Percentiles rank a stretch among this genome's conserved stretches.
Evolutionary conservation across 2,888 invertebrate genomes (phyloP).

Genomic region (Drosophila putrida): DNA sequence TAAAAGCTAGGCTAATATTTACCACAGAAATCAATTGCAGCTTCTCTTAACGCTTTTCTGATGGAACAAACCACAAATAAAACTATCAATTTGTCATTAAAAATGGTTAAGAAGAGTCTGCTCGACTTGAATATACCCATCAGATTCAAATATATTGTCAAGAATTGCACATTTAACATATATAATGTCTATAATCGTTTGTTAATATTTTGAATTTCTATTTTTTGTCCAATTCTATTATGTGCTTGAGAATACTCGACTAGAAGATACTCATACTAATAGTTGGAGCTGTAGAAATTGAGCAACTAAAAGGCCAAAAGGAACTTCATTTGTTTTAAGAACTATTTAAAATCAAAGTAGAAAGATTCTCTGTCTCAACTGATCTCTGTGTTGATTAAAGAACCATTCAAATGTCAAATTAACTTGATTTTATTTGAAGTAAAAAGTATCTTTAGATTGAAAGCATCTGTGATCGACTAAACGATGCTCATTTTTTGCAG

Average conservation of each 20-base stretch:
- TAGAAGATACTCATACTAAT: neutral
- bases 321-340: too few relatives aligned
- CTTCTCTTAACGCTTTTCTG: neutral
- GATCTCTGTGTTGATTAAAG: neutral
- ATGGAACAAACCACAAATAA: neutral
- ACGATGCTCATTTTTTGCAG: too few relatives aligned
- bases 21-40: neutral
- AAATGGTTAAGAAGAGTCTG: neutral
- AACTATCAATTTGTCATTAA: neutral
- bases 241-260: neutral
- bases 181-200: too few relatives aligned
- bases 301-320: too few relatives aligned
- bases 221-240: too few relatives aligned
- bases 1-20: slow-evolving; percentile 6
- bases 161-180: neutral
- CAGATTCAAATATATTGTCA: too few relatives aligned
- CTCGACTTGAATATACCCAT: neutral
- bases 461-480: neutral
- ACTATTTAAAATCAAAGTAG: too few relatives aligned
- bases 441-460: neutral
- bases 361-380: too few relatives aligned
- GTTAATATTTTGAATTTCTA: too few relatives aligned
- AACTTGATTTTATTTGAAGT: neutral
- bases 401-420: neutral
- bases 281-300: too few relatives aligned